Conservation (phyloP, 2,797 vertebrate species). For the Hoplostethus mediterraneus region DNA sequence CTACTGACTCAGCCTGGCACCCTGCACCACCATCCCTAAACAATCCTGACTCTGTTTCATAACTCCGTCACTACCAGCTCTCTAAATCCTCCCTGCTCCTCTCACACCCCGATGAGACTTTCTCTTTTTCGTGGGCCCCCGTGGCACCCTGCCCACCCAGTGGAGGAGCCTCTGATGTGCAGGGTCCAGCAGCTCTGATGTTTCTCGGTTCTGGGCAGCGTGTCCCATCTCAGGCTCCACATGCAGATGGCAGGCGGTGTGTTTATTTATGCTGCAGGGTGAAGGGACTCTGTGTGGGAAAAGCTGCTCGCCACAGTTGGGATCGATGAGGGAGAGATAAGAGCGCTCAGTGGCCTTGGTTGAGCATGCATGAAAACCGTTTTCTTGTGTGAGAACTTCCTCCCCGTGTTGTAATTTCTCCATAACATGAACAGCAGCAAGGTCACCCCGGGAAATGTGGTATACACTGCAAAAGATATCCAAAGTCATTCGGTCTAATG, state of each 20-base stretch:
- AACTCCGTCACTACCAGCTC: constrained; percentile 39
- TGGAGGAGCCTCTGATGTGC: background rate
- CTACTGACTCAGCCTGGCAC: constrained; percentile 67
- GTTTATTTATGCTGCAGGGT: constrained; percentile 75
- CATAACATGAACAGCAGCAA: constrained; percentile 46
- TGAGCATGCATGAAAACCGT: constrained; percentile 69
- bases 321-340: constrained; percentile 85
- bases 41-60: constrained; percentile 55
- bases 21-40: constrained; percentile 14
- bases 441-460: constrained; percentile 40
- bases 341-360: constrained; percentile 77
- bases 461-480: background rate
- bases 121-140: background rate
- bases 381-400: constrained; percentile 78
- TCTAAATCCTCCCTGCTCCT: constrained; percentile 5
- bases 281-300: constrained; percentile 82
- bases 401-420: constrained; percentile 54
- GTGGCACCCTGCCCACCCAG: background rate
- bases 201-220: constrained; percentile 18
- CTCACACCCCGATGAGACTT: constrained; percentile 12
- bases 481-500: too few species aligned
- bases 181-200: constrained; percentile 36
- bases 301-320: constrained; percentile 58
- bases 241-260: constrained; percentile 71
- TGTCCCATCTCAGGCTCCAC: constrained; percentile 37